phyloP scores from a whole-genome alignment of 1,140 invertebrate genomes.

The Drosophila santomea region DNA sequence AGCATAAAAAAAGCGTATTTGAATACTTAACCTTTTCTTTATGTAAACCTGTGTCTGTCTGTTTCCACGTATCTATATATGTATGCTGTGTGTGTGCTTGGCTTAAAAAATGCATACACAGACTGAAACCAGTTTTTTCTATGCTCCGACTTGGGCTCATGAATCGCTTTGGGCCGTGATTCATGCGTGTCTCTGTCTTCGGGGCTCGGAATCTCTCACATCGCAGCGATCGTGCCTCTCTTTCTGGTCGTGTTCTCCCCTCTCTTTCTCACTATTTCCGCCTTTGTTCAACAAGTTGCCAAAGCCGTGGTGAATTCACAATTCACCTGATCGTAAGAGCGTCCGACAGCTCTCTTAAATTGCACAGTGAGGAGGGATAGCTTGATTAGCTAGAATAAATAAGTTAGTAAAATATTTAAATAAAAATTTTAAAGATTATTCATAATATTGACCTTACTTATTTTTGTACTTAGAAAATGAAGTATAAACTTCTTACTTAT shows the following conservation, averaged over 20 bases:
- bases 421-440: too few relatives aligned
- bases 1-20: constrained; percentile 44
- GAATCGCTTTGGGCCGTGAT: constrained; percentile 65
- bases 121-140: constrained; percentile 73
- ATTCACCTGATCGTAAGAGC: constrained; percentile 44
- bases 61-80: constrained; percentile 12
- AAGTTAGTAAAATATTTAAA: too few relatives aligned
- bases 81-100: constrained; percentile 23
- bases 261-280: constrained; percentile 35
- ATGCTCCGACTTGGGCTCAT: constrained; percentile 50
- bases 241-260: constrained; percentile 2
- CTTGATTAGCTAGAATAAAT: background rate
- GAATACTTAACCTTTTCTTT: constrained; percentile 78
- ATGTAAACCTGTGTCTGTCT: constrained; percentile 19
- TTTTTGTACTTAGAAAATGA: too few relatives aligned
- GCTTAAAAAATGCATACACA: constrained; percentile 63
- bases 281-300: constrained; percentile 33
- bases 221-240: constrained; percentile 32
- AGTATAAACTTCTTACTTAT: too few relatives aligned
- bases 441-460: too few relatives aligned
- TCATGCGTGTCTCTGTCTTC: constrained; percentile 66
- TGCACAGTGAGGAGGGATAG: constrained; percentile 36
- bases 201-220: constrained; percentile 41
- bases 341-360: constrained; percentile 48
- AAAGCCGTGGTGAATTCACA: constrained; percentile 49